These are phyloP conservation scores for Chaetorhynchus papuensis DNA, from an alignment of 2,113 vertebrate species.

Conservation along the genomic window DNA sequence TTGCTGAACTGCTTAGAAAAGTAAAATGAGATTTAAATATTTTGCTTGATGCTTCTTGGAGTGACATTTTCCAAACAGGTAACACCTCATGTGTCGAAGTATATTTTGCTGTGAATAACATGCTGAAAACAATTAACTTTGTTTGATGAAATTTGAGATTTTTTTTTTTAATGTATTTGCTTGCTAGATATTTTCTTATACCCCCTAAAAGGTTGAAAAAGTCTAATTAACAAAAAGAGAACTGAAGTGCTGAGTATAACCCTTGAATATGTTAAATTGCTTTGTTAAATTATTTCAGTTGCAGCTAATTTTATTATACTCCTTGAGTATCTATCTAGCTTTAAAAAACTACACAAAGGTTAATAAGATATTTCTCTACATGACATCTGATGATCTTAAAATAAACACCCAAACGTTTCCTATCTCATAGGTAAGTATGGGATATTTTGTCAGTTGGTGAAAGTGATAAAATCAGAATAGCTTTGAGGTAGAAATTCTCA, in stretches of 20 bases:
- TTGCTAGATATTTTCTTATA: not conserved
- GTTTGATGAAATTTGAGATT: not conserved
- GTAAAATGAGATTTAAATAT: not conserved
- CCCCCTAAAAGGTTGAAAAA: not conserved
- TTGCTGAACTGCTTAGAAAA: not conserved
- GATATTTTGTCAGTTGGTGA: not conserved
- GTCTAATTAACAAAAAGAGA: not conserved
- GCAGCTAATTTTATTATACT: not conserved
- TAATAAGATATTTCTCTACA: not conserved
- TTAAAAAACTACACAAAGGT: not conserved
- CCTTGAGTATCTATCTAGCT: not conserved
- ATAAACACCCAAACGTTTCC: not conserved
- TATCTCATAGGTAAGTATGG: not conserved
- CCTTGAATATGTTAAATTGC: not conserved
- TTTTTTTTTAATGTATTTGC: not conserved
- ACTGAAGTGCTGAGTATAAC: not conserved
- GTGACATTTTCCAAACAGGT: not conserved
- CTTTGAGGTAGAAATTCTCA: not conserved
- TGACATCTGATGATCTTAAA: not conserved
- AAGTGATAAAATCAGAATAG: not conserved
- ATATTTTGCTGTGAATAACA: not conserved
- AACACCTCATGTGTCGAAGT: not conserved
- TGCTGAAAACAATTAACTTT: not conserved
- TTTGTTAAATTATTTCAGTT: not conserved
- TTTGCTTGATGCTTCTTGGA: not conserved